Evolutionary conservation across 2,113 vertebrate genomes (phyloP).

Genomic region (Chaetorhynchus papuensis): DNA sequence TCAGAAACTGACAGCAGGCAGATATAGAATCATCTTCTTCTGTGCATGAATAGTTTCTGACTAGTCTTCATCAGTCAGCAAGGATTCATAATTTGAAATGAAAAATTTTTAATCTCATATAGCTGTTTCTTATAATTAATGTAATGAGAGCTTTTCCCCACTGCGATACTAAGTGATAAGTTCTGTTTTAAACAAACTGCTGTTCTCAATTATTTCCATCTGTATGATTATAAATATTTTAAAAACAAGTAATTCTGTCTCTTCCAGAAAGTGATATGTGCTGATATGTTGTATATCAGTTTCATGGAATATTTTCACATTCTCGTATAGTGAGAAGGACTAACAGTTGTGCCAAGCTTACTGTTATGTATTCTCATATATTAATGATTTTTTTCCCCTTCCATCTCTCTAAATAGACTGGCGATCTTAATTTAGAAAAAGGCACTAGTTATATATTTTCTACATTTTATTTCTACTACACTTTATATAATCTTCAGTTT

Average conservation of each 20-base stretch:
- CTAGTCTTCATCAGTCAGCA: background rate
- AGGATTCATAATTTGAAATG: background rate
- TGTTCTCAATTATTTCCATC: slow-evolving; percentile 42
- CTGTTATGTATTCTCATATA: background rate
- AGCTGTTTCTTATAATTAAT: background rate
- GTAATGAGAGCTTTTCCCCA: background rate
- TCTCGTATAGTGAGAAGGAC: slow-evolving; percentile 15
- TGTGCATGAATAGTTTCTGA: background rate
- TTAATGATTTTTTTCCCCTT: background rate
- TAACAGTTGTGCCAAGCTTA: slow-evolving; percentile 36
- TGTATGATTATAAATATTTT: slow-evolving; percentile 48
- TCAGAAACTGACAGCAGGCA: background rate
- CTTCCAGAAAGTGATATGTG: slow-evolving; percentile 30
- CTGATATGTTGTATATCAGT: slow-evolving; percentile 44
- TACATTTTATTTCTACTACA: background rate
- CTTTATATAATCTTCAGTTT: background rate
- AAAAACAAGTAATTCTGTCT: slow-evolving; percentile 38
- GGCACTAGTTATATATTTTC: background rate
- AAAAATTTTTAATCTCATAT: background rate
- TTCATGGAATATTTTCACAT: slow-evolving; percentile 48
- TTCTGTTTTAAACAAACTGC: slow-evolving; percentile 36
- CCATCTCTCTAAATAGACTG: background rate
- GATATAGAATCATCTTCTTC: background rate
- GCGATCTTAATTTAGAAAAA: slow-evolving; percentile 1
- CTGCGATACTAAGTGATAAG: background rate